Evolutionary conservation across 2,888 invertebrate genomes (phyloP), one percentile per base, ranked within the genome.

Genomic region (Chouioia cunea): DNA sequence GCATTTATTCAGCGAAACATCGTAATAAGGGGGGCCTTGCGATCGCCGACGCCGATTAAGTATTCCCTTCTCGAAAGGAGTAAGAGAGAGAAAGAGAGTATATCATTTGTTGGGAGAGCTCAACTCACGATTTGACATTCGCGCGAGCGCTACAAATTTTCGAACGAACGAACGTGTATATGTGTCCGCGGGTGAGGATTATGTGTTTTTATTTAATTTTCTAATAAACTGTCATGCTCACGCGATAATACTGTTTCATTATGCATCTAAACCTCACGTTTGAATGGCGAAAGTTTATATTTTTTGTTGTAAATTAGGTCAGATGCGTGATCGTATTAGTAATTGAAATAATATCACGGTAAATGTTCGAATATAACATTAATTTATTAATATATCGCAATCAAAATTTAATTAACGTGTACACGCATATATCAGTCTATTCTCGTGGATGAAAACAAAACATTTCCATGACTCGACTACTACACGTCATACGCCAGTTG

Each of bases 81-180:
- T 10, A 27, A 58, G 43, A 27, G 43, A 20, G 43, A 20, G 47
- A 22, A 20, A 53, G 50, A 57, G 57, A 48, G 20, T 36, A 44
- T 0, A n/a, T n/a, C n/a, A 2, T 10, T 36, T 36, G 10, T 12
- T 36, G 36, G 12, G 27, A 27, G 54, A n/a, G 44, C 48, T 50
- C 70, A 70, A 59, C 48, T 50, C 65, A 70, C 65, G 70, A 60
- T 65, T 70, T 65, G 65, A 70, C 64, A 57, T 60, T 65, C 60
- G 54, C 47, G 52, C 65, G 54, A 12, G n/a, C 36, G 62, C 14
- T 6, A 16, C 52, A 27, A 62, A 71, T 66, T 65, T 62, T 63
- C 53, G 52, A 52, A 56, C 59, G 54, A 36, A 36, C 18, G 63
- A 20, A 3, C 4, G 36, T 27, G 52, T 15, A n/a, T 50, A 27